Evolutionary conservation across 2,113 vertebrate species (phyloP).

Genomic region (Polyodon spathula): DNA sequence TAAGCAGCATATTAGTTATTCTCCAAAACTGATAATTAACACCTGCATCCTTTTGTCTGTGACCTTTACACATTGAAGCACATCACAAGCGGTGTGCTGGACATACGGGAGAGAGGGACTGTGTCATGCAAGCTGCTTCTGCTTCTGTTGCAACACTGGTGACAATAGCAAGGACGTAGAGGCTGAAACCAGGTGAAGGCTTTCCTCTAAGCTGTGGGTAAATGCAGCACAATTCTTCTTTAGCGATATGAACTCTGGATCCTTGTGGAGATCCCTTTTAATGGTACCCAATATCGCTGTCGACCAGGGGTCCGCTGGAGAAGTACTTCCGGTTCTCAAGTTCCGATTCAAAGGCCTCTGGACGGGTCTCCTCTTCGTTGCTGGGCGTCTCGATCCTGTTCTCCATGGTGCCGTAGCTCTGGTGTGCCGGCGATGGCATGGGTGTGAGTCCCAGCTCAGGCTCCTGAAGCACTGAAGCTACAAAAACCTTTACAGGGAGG

Average conservation of each 20-base stretch:
- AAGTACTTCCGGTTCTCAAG: slow-evolving; percentile 62
- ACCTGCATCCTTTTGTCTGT: no score
- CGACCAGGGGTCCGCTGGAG: slow-evolving; percentile 61
- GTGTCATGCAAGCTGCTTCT: background rate
- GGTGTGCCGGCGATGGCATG: slow-evolving; percentile 81
- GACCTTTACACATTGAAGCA: background rate
- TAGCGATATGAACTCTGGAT: slow-evolving; percentile 6
- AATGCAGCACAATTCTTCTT: slow-evolving; percentile 33
- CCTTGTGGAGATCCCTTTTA: slow-evolving; percentile 36
- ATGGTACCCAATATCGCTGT: slow-evolving; percentile 65
- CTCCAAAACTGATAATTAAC: no score
- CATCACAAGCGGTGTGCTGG: background rate
- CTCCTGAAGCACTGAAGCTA: slow-evolving; percentile 85
- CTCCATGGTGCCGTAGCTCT: slow-evolving; percentile 83
- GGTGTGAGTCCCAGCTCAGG: slow-evolving; percentile 83
- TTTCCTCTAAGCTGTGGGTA: slow-evolving; percentile 33
- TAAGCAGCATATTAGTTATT: no score
- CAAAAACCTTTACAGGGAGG: slow-evolving; percentile 69
- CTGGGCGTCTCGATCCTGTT: slow-evolving; percentile 62
- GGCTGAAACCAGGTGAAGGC: slow-evolving; percentile 32
- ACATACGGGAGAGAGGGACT: background rate
- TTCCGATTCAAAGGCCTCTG: slow-evolving; percentile 65
- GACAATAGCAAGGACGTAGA: background rate
- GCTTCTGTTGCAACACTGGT: background rate
- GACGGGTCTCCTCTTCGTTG: slow-evolving; percentile 41